Base-by-base conservation (phyloP, 2,113 vertebrate genomes). In the Aspidoscelis tigris region DNA sequence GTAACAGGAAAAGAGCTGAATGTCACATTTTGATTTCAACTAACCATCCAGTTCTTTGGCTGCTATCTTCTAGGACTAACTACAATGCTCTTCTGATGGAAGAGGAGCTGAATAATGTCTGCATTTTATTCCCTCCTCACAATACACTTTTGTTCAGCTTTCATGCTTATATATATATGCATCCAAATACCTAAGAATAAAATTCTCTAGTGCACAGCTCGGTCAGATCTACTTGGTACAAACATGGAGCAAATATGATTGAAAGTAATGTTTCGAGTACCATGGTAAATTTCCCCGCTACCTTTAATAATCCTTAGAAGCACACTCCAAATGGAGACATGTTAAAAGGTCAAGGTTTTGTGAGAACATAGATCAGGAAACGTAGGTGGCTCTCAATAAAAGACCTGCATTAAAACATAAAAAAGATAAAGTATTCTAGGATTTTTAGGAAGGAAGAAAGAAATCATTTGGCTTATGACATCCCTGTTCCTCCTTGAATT, bases 361-460 rank as follows among this genome's bases (percentile, higher is more conserved):
- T 61, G 77, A 87, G 75, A 88, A 70, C 0, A 0, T 41, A 91
- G 58, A 90, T 80, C 26, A 90, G 88, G 85, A 88, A 89, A 92
- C 90, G 89, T 89, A 81, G 82, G 88, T 92, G 89, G 88, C 87
- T 90, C 82, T 58, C 77, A 76, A 88, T 87, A 88, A 95, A 93
- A 95, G 90, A 90, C 84, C 81, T 92, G 84, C 85, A 93, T 89
- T 91, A 89, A 77, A 89, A 92, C 87, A 89, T 90, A 83, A 92
- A 95, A 66, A 95, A 89, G 10, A 6, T 66, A 21, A 76, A 85
- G 82, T 91, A 87, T 81, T 81, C 88, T 84, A 81, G 88, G 91
- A 93, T 82, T 87, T 90, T 89, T 74, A 91, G 76, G 83, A 90
- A 82, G 84, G 79, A 92, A 88, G 92, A 88, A 90, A 93, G 90